Evolutionary conservation across 2,888 invertebrate species (phyloP), one percentile per base, ranked within the genome.

Genomic region (Leucophora obtusa): DNA sequence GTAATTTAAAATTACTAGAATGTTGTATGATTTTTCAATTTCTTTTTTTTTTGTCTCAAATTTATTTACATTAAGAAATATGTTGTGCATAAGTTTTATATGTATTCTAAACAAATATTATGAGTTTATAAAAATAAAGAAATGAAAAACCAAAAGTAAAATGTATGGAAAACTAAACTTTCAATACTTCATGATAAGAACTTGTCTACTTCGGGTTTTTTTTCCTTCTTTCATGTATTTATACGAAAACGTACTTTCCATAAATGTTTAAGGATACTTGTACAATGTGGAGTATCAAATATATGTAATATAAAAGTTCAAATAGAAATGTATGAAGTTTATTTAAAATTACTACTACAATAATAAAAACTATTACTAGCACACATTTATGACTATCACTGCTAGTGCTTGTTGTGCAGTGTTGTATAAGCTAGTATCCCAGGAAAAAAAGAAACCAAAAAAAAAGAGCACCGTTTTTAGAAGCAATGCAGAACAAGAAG

Each of bases 181-280:
- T 68, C 66, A 63, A 72, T 78, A 72, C 28, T 56, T 63, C 38
- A 38, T 68, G 72, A 68, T 62, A 72, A 62, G 17, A 66, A 58
- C 50, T 62, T 18, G 38, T 66, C 59, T 54, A 15, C 60, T 18
- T 59, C 3, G 38, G 3, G 11, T 50, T 43, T 60, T 53, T 62
- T 33, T 35, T 10, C 35, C 47, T 43, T 43, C 9, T 53, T 66
- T 60, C n/a, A 33, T 51, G 4, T 21, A 3, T 38, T 28, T 35
- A 47, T 15, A 17, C n/a, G 15, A 58, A 58, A 28, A 28, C 33
- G 33, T 56, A 58, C 24, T 72, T 56, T 58, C 50, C 63, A 59
- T 73, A 73, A 59, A 65, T 68, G 53, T 21, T 74, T 18, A 59
- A 74, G 66, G 59, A 68, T 33, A 74, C 60, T 68, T 43, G n/a